These are phyloP conservation scores for Characodon lateralis DNA, from an alignment of 2,797 vertebrate species.

Conservation along the genomic window DNA sequence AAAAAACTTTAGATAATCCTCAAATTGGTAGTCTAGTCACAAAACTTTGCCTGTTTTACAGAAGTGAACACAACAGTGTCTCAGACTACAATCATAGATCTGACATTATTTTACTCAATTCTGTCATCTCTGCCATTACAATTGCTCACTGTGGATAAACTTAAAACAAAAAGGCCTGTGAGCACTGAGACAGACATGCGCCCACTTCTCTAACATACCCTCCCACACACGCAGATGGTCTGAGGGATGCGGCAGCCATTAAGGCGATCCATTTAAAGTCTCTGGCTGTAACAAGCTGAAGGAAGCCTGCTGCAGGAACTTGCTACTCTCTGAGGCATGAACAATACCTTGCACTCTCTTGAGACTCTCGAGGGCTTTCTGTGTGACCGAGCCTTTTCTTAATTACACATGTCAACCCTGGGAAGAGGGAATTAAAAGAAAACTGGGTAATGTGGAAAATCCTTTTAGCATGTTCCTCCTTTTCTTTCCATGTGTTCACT, in stretches of 20 bases:
- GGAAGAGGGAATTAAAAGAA: slow-evolving; percentile 22
- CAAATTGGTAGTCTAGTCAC: slow-evolving; percentile 49
- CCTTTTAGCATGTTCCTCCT: background rate
- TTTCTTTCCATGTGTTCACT: slow-evolving; percentile 2
- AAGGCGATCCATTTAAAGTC: slow-evolving; percentile 59
- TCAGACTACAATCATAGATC: slow-evolving; percentile 49
- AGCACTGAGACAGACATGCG: slow-evolving; percentile 18
- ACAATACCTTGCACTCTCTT: slow-evolving; percentile 31
- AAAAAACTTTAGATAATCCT: slow-evolving; percentile 49
- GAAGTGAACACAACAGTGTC: slow-evolving; percentile 35
- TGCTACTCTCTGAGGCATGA: slow-evolving; percentile 47
- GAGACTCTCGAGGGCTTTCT: slow-evolving; percentile 48
- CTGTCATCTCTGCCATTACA: slow-evolving; percentile 12
- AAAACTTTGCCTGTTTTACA: slow-evolving; percentile 25
- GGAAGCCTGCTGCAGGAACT: slow-evolving; percentile 50
- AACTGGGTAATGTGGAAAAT: background rate
- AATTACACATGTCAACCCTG: slow-evolving; percentile 66
- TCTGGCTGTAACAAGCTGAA: slow-evolving; percentile 55
- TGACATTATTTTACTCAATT: slow-evolving; percentile 50
- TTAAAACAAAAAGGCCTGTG: slow-evolving; percentile 13
- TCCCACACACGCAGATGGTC: slow-evolving; percentile 67
- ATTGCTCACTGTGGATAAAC: slow-evolving; percentile 17
- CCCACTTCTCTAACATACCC: slow-evolving; percentile 32
- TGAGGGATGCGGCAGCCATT: slow-evolving; percentile 62
- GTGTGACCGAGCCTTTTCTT: slow-evolving; percentile 60